phyloP scores from a whole-genome alignment of 1,140 invertebrate genomes.

The Drosophila aff. region DNA sequence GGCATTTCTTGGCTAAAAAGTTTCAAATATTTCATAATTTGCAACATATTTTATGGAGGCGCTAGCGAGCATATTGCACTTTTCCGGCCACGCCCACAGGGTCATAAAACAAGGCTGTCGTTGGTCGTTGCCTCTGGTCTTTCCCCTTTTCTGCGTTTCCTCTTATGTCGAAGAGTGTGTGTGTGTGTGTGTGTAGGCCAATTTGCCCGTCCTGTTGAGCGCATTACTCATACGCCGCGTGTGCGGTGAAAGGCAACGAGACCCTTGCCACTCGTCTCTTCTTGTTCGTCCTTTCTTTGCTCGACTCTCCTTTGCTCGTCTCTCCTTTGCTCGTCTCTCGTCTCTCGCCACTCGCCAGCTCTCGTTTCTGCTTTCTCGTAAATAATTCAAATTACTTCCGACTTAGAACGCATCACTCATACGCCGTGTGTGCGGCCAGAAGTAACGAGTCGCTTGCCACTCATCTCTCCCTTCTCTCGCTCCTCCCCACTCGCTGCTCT shows the following conservation, averaged over 20 bases:
- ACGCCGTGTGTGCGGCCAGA: constrained; percentile 13
- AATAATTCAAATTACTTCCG: too few relatives aligned
- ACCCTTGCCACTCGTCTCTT: neutral
- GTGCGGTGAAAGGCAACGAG: neutral
- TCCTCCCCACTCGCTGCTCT: neutral
- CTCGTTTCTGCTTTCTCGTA: too few relatives aligned
- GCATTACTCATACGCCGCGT: constrained; percentile 46
- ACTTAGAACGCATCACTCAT: constrained; percentile 27
- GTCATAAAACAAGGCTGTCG: constrained; percentile 28
- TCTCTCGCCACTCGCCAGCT: neutral
- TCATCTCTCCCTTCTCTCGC: neutral
- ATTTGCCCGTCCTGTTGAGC: neutral
- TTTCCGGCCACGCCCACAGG: constrained; percentile 16
- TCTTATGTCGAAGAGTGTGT: neutral
- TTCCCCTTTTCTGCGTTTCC: neutral
- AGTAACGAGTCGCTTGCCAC: neutral
- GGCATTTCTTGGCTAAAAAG: constrained; percentile 59
- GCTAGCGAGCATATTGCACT: constrained; percentile 55
- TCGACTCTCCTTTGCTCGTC: too few relatives aligned
- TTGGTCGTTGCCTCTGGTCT: neutral
- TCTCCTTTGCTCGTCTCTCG: too few relatives aligned
- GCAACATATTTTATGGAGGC: constrained; percentile 76
- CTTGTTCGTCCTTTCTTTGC: too few relatives aligned
- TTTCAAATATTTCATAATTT: constrained; percentile 83
- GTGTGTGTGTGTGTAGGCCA: constrained; percentile 7